phyloP scores from a whole-genome alignment of 2,113 vertebrate genomes.

The Antechinus stuartii region DNA sequence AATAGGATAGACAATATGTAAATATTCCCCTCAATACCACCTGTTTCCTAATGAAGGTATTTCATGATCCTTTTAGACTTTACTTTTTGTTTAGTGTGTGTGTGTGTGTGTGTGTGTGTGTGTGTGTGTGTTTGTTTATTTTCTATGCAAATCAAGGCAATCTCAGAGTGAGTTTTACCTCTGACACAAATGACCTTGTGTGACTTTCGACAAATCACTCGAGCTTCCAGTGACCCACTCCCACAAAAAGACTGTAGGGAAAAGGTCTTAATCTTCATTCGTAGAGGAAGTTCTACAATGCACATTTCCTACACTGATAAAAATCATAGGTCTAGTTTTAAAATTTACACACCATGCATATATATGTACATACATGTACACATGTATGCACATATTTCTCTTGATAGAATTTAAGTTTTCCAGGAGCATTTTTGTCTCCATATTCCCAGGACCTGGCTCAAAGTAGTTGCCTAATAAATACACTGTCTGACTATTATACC shows the following conservation, averaged over 20 bases:
- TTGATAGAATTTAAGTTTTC: background rate
- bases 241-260: background rate
- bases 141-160: background rate
- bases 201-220: background rate
- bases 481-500: background rate
- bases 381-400: too few relatives aligned
- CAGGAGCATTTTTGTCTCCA: background rate
- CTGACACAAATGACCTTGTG: background rate
- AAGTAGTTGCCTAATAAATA: background rate
- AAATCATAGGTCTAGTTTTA: background rate
- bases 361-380: background rate
- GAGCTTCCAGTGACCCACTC: background rate
- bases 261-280: background rate
- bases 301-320: background rate
- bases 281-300: background rate
- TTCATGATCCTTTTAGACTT: background rate
- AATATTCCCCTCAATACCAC: background rate
- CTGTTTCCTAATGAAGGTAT: background rate
- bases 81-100: background rate
- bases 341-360: too few relatives aligned
- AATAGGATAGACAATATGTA: background rate
- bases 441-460: background rate
- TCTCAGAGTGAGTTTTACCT: background rate
- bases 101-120: too few relatives aligned
- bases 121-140: background rate